Conservation (phyloP, 1,140 invertebrate genomes). For the Sycophila sp. region DNA sequence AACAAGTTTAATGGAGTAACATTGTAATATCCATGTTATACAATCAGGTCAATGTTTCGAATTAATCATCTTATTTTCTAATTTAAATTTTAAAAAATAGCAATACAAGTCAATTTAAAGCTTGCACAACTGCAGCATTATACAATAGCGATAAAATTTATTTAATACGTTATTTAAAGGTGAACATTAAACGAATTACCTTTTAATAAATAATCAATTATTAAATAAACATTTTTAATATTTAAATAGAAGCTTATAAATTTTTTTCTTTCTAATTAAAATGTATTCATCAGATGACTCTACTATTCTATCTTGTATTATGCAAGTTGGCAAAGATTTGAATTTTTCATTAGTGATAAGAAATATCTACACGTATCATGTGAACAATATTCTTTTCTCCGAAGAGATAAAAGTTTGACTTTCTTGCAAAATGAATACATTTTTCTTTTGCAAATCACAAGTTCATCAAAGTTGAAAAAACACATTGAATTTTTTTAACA, state of each 20-base stretch:
- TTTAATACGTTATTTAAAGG: too few relatives aligned
- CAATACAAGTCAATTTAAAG: not conserved
- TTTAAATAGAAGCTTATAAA: not conserved
- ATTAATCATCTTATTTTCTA: constrained; percentile 19
- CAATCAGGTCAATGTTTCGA: constrained; percentile 24
- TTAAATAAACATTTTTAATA: not conserved
- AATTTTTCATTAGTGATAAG: too few relatives aligned
- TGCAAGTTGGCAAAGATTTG: too few relatives aligned
- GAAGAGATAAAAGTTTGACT: not conserved
- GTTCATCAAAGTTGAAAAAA: not conserved
- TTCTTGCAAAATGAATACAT: too few relatives aligned
- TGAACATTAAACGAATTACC: too few relatives aligned
- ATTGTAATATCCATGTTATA: not conserved
- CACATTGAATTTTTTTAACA: too few relatives aligned
- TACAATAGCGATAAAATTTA: not conserved
- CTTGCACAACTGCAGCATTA: not conserved
- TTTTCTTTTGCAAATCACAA: not conserved
- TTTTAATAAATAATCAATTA: not conserved
- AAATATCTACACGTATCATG: too few relatives aligned
- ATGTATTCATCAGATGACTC: too few relatives aligned
- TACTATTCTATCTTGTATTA: too few relatives aligned
- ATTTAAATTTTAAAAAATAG: constrained; percentile 19
- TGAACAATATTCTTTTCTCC: too few relatives aligned
- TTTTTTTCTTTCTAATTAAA: too few relatives aligned
- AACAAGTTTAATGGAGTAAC: not conserved